Percentiles rank a stretch among this genome's conserved stretches.
Conservation (phyloP, 2,797 vertebrate species). For the Platyrinchus mystaceus region DNA sequence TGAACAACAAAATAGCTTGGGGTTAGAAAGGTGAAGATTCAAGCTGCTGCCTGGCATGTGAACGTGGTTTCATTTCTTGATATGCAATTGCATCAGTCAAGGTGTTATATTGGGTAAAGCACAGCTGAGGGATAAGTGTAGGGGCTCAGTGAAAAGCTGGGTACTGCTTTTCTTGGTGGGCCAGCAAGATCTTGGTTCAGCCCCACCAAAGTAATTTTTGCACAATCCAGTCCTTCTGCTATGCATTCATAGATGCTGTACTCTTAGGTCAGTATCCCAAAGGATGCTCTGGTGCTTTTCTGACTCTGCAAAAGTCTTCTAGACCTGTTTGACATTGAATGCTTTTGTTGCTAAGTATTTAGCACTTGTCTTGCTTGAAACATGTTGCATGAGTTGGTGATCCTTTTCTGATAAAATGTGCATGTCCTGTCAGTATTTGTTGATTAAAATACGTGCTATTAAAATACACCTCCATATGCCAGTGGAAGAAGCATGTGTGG, state of each 20-base stretch:
- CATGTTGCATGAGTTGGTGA: not conserved
- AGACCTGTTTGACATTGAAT: not conserved
- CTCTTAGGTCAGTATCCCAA: not conserved
- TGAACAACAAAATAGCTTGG: not conserved
- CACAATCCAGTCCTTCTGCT: not conserved
- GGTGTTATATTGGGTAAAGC: not conserved
- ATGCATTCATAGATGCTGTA: not conserved
- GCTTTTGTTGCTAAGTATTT: not conserved
- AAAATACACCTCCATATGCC: not conserved
- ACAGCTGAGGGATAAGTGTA: not conserved
- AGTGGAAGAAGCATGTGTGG: not conserved
- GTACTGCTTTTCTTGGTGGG: not conserved
- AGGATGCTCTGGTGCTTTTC: not conserved
- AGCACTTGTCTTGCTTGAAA: not conserved
- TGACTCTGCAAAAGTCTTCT: not conserved
- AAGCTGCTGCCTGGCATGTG: not conserved
- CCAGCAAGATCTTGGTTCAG: not conserved
- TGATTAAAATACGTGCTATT: not conserved
- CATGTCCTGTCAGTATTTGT: not conserved
- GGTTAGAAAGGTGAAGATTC: not conserved
- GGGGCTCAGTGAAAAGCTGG: not conserved
- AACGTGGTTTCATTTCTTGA: not conserved
- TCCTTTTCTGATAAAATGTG: not conserved
- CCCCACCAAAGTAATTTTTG: not conserved
- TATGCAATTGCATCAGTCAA: not conserved